A percentile compares a stretch with the other conserved stretches of the same genome.
These are phyloP conservation scores for Euura lappo DNA, from an alignment of 1,140 invertebrate genomes.

Conservation along the genomic window DNA sequence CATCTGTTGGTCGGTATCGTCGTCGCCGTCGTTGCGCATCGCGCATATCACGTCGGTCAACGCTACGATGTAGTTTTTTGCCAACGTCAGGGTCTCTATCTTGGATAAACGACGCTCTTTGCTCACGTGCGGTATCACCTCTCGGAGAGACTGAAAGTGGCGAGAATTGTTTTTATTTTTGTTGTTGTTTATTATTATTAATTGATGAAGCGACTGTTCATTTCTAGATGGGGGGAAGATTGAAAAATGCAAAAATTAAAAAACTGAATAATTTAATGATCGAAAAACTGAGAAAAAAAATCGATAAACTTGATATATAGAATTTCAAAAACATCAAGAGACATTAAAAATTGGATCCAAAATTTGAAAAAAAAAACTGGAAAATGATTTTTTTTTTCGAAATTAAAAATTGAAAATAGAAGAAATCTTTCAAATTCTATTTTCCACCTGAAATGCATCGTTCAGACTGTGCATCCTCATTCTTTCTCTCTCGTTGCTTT, in stretches of 20 bases:
- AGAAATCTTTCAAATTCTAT: background rate
- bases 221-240: too few species aligned
- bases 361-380: background rate
- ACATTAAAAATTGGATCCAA: too few species aligned
- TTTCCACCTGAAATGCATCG: conserved; percentile 84
- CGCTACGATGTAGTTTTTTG: conserved; percentile 93
- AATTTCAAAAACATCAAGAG: too few species aligned
- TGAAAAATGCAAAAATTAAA: too few species aligned
- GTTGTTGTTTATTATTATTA: too few species aligned
- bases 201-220: too few species aligned
- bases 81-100: conserved; percentile 89
- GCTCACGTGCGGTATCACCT: conserved; percentile 91
- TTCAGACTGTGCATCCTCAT: conserved; percentile 94
- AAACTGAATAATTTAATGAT: too few species aligned
- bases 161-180: conserved; percentile 25
- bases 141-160: conserved; percentile 76
- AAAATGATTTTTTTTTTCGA: background rate
- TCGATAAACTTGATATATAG: too few species aligned
- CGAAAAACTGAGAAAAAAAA: too few species aligned
- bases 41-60: conserved; percentile 87
- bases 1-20: conserved; percentile 31
- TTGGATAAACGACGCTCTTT: conserved; percentile 86
- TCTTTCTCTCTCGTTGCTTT: conserved; percentile 90
- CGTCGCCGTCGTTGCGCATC: conserved; percentile 65
- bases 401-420: conserved; percentile 6